These are phyloP conservation scores for Campoletis sonorensis DNA, from an alignment of 1,140 invertebrate genomes.

Conservation along the genomic window DNA sequence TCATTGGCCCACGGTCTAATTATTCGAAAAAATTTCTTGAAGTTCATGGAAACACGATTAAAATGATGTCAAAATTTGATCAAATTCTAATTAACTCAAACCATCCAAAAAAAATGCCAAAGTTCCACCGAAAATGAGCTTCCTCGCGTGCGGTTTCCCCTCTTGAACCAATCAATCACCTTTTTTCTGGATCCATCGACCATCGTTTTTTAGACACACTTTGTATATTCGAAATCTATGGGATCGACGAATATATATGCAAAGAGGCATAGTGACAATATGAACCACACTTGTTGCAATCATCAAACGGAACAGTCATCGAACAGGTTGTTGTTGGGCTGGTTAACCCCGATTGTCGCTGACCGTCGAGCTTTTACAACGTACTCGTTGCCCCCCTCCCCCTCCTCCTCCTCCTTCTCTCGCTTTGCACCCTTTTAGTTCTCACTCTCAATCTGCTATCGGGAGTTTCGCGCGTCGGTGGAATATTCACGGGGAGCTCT, in stretches of 20 bases:
- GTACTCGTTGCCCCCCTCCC: neutral
- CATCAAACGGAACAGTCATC: conserved; percentile 75
- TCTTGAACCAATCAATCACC: too few relatives aligned
- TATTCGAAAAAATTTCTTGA: too few relatives aligned
- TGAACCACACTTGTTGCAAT: conserved; percentile 73
- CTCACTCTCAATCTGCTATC: neutral
- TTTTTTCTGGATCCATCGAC: too few relatives aligned
- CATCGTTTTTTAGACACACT: too few relatives aligned
- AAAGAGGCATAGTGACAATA: conserved; percentile 47
- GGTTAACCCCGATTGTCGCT: conserved; percentile 43
- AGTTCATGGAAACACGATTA: too few relatives aligned
- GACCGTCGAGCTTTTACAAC: conserved; percentile 11
- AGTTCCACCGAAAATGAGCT: too few relatives aligned
- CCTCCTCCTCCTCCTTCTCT: neutral
- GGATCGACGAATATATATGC: conserved; percentile 27
- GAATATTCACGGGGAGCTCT: neutral
- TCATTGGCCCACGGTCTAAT: too few relatives aligned
- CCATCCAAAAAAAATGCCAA: too few relatives aligned
- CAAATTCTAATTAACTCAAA: too few relatives aligned
- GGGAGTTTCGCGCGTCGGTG: neutral
- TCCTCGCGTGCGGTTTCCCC: too few relatives aligned
- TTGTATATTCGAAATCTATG: too few relatives aligned
- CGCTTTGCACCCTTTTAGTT: neutral
- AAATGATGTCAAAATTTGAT: too few relatives aligned
- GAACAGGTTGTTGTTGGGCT: conserved; percentile 66